Percentiles rank a stretch among this genome's conserved stretches.
Conservation (phyloP, 2,888 invertebrate genomes). For the Standfussiana lucernea region DNA sequence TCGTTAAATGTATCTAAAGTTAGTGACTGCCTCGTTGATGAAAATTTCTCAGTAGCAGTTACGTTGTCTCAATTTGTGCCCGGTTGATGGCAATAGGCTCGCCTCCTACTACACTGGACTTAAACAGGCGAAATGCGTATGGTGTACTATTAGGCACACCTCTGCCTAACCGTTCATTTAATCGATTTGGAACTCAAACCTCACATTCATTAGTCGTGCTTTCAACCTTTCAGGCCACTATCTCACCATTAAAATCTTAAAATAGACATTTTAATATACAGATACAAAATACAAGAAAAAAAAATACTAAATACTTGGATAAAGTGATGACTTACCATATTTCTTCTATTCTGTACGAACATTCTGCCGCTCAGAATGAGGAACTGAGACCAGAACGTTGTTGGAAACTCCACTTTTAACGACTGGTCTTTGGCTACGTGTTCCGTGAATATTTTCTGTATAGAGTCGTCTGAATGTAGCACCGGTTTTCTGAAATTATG, state of each 20-base stretch:
- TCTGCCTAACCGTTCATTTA: too few relatives aligned
- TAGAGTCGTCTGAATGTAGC: constrained; percentile 86
- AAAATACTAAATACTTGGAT: neutral
- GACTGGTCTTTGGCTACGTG: constrained; percentile 85
- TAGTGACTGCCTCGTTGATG: too few relatives aligned
- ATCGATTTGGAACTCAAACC: neutral
- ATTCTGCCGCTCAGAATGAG: constrained; percentile 88
- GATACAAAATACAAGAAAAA: too few relatives aligned
- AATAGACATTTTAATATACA: neutral
- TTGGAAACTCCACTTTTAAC: constrained; percentile 88
- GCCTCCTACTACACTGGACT: neutral
- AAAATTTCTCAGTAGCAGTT: neutral
- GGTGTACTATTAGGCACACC: too few relatives aligned
- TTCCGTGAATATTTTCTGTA: constrained; percentile 85
- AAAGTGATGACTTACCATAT: constrained; percentile 82
- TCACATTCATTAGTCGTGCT: neutral
- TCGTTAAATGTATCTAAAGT: too few relatives aligned
- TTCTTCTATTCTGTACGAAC: constrained; percentile 89
- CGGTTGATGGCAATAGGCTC: neutral
- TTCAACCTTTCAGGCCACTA: neutral
- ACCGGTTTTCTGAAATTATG: constrained; percentile 80
- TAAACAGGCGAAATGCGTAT: neutral
- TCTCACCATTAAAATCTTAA: too few relatives aligned
- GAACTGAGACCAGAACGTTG: constrained; percentile 90
- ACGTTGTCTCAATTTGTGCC: neutral